phyloP scores from a whole-genome alignment of 2,888 invertebrate species.

The Drepana falcataria region DNA sequence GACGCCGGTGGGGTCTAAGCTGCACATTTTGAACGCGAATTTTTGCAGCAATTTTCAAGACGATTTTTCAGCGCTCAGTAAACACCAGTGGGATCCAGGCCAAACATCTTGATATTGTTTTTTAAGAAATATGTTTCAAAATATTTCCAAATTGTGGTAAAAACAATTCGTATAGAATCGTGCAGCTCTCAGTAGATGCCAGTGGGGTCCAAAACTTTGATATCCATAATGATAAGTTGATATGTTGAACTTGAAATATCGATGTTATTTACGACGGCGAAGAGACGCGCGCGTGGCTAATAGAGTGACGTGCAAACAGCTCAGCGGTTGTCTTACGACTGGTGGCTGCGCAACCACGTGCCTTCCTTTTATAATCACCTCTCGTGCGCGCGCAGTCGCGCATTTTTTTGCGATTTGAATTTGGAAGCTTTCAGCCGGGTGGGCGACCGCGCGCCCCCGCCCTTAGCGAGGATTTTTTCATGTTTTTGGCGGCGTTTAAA shows the following conservation, averaged over 20 bases:
- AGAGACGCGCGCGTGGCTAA: constrained; percentile 36
- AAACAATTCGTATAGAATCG: constrained; percentile 4
- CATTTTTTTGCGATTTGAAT: constrained; percentile 74
- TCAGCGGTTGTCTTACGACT: constrained; percentile 54
- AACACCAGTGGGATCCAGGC: constrained; percentile 64
- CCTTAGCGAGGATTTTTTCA: constrained; percentile 42
- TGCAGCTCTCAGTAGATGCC: constrained; percentile 58
- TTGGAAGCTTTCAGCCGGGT: constrained; percentile 76
- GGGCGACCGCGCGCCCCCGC: constrained; percentile 64
- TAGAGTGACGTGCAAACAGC: constrained; percentile 49
- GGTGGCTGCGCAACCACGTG: constrained; percentile 60
- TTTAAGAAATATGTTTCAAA: constrained; percentile 7
- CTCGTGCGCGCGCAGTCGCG: constrained; percentile 61
- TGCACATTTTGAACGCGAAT: constrained; percentile 49
- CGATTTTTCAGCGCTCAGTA: constrained; percentile 33
- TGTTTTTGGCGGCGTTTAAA: constrained; percentile 37
- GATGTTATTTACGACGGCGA: constrained; percentile 68
- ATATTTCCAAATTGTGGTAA: constrained; percentile 10
- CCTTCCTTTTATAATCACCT: constrained; percentile 62
- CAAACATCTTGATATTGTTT: constrained; percentile 43
- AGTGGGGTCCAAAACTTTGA: constrained; percentile 72
- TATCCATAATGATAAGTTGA: constrained; percentile 54
- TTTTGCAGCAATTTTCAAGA: constrained; percentile 9
- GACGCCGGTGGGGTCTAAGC: constrained; percentile 61
- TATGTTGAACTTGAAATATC: constrained; percentile 53